These are phyloP conservation scores for Drosophila mercatorum DNA, from an alignment of 2,888 invertebrate genomes.

Conservation along the genomic window DNA sequence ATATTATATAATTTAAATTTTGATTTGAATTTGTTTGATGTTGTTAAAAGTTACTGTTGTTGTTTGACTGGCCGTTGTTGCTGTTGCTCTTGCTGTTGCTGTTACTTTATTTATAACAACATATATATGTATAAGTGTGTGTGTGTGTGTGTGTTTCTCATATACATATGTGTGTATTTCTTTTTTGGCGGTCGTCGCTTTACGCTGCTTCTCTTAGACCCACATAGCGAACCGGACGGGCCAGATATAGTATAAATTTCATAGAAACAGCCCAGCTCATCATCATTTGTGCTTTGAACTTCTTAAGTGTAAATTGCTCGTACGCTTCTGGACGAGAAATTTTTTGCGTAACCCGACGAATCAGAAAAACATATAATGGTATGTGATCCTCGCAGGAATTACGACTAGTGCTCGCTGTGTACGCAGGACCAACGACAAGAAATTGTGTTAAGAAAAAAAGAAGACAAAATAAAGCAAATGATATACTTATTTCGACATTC, in stretches of 20 bases:
- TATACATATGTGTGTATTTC: slow-evolving; percentile 49
- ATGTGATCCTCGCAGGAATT: slow-evolving; percentile 53
- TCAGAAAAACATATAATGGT: slow-evolving; percentile 36
- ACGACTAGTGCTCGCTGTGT: slow-evolving; percentile 21
- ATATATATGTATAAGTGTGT: slow-evolving; percentile 64
- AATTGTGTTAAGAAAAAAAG: neutral
- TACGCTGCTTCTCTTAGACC: slow-evolving; percentile 71
- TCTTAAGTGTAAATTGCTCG: slow-evolving; percentile 80
- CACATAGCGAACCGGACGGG: slow-evolving; percentile 63
- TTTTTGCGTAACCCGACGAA: slow-evolving; percentile 52
- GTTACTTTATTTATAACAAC: slow-evolving; percentile 68
- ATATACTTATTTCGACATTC: slow-evolving; percentile 3
- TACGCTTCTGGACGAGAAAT: slow-evolving; percentile 72
- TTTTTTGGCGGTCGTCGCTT: slow-evolving; percentile 74
- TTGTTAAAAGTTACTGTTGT: slow-evolving; percentile 52
- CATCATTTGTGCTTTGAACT: slow-evolving; percentile 85
- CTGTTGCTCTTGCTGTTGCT: slow-evolving; percentile 48
- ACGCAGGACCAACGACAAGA: slow-evolving; percentile 26
- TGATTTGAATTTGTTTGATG: slow-evolving; percentile 68
- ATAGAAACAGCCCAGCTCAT: slow-evolving; percentile 81
- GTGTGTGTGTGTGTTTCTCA: slow-evolving; percentile 72
- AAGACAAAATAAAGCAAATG: neutral
- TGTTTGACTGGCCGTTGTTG: slow-evolving; percentile 30
- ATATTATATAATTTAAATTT: slow-evolving; percentile 73
- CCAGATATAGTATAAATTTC: slow-evolving; percentile 83